These are phyloP conservation scores for Cosmia pyralina DNA, from an alignment of 2,888 invertebrate genomes.

Conservation along the genomic window DNA sequence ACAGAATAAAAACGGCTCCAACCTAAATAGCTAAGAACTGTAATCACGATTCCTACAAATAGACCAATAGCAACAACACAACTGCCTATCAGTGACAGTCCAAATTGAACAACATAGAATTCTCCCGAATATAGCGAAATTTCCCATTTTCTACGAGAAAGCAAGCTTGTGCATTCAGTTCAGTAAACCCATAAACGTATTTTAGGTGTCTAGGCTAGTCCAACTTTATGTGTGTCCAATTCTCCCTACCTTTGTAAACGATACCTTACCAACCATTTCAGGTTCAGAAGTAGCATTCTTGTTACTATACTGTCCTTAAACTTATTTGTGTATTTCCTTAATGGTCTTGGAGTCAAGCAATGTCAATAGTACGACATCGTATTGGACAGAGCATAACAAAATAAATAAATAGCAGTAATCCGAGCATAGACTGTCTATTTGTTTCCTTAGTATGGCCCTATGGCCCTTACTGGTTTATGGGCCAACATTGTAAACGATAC, in stretches of 20 bases:
- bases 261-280: conserved; percentile 36
- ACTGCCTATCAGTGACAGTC: background rate
- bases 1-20: background rate
- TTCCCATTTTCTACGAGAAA: conserved; percentile 23
- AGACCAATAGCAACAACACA: background rate
- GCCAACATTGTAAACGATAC: background rate
- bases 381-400: background rate
- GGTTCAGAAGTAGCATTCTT: conserved; percentile 37
- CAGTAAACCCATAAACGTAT: conserved; percentile 47
- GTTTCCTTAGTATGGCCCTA: background rate
- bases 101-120: conserved; percentile 21
- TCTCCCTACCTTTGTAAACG: conserved; percentile 39
- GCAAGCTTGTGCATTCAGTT: conserved; percentile 25
- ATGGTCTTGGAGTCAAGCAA: background rate
- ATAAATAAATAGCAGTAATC: background rate
- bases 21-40: background rate
- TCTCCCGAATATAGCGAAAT: conserved; percentile 7
- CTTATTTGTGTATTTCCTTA: conserved; percentile 22
- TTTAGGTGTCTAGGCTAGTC: conserved; percentile 41
- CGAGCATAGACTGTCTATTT: background rate
- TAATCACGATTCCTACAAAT: background rate
- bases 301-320: conserved; percentile 3
- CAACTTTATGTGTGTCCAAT: conserved; percentile 41
- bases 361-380: background rate
- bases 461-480: background rate